Evolutionary conservation across 2,113 vertebrate genomes (phyloP).

Genomic region (Rhinogobius similis): DNA sequence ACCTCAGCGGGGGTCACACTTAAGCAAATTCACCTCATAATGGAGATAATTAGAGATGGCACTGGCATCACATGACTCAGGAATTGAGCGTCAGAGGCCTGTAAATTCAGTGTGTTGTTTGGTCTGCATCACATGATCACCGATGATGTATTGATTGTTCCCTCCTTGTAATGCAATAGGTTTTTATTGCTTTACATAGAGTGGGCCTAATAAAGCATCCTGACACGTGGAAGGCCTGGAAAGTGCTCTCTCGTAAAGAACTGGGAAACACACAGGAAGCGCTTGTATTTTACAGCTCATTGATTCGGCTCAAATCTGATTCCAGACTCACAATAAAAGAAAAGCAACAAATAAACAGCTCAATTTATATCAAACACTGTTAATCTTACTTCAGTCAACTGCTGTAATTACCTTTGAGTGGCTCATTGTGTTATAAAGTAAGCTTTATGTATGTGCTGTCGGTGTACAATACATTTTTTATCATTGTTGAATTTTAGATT

Average conservation of each 20-base stretch:
- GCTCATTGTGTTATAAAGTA: background rate
- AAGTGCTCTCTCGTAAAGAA: slow-evolving; percentile 38
- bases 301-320: background rate
- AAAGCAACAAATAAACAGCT: background rate
- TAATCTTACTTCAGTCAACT: background rate
- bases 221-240: slow-evolving; percentile 48
- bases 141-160: slow-evolving; percentile 68
- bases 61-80: slow-evolving; percentile 48
- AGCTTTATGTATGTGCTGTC: background rate
- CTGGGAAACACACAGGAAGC: background rate
- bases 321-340: background rate
- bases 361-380: background rate
- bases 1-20: slow-evolving; percentile 31
- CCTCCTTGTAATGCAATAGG: slow-evolving; percentile 60
- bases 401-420: background rate
- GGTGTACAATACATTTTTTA: background rate
- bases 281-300: slow-evolving; percentile 9
- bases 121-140: slow-evolving; percentile 32
- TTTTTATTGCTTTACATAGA: slow-evolving; percentile 72
- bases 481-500: too few species aligned
- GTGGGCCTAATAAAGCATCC: slow-evolving; percentile 62
- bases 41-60: slow-evolving; percentile 52
- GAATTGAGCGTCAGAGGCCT: background rate
- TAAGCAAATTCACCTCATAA: slow-evolving; percentile 43
- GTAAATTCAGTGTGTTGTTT: slow-evolving; percentile 16